Conservation (phyloP, 2,888 invertebrate species). For the Fragum sueziense region DNA sequence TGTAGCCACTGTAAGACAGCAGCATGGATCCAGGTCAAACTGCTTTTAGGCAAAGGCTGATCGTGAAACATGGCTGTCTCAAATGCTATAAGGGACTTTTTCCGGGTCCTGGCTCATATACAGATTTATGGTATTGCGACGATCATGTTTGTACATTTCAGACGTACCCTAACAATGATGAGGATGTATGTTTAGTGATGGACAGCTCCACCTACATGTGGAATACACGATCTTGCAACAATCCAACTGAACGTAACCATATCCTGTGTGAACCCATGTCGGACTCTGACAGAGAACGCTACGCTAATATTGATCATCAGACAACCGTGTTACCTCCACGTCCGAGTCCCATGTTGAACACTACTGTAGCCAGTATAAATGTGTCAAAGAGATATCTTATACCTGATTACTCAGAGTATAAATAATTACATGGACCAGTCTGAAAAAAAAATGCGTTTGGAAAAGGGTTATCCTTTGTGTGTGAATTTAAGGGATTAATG, state of each 20-base stretch:
- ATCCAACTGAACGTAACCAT: conserved; percentile 4
- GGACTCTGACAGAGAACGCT: background rate
- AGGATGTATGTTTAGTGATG: background rate
- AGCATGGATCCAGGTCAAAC: no score
- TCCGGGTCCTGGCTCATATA: no score
- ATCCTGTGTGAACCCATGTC: conserved; percentile 31
- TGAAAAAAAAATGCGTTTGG: no score
- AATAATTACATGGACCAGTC: background rate
- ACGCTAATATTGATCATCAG: background rate
- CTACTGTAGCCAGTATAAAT: background rate
- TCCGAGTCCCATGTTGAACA: background rate
- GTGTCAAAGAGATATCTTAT: background rate
- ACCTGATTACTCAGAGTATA: background rate
- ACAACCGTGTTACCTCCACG: background rate
- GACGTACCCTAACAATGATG: background rate
- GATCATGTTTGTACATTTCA: background rate
- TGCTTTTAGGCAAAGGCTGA: no score
- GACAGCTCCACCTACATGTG: background rate
- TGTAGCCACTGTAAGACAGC: no score
- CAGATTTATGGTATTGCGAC: no score
- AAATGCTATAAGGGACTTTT: no score
- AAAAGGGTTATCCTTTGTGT: no score
- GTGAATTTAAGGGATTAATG: no score
- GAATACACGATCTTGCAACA: background rate
- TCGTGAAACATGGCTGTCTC: no score